Conservation (phyloP, 2,888 invertebrate species). For the Lobophora halterata region DNA sequence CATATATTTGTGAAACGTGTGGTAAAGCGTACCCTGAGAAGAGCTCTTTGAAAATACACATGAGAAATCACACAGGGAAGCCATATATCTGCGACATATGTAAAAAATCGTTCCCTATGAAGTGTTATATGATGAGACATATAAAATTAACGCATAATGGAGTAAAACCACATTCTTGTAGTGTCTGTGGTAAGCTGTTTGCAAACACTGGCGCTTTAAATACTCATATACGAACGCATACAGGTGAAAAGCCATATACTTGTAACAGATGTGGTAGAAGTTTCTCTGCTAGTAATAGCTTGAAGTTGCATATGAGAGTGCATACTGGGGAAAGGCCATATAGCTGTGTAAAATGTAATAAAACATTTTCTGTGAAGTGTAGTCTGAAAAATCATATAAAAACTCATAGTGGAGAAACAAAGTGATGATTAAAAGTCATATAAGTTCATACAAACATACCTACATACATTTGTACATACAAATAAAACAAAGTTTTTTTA, state of each 20-base stretch:
- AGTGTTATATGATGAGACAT: not conserved
- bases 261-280: not conserved
- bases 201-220: not conserved
- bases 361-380: too few species aligned
- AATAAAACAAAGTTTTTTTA: too few species aligned
- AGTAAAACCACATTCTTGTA: not conserved
- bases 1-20: slow-evolving; percentile 11
- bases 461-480: too few species aligned
- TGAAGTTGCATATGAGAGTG: not conserved
- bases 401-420: too few species aligned
- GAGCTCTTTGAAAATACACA: not conserved
- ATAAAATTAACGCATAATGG: not conserved
- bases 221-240: too few species aligned
- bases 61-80: not conserved
- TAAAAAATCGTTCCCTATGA: not conserved
- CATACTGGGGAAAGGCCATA: not conserved
- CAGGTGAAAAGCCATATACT: not conserved
- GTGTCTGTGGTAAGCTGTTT: not conserved
- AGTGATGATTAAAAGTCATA: too few species aligned
- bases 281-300: not conserved
- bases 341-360: too few species aligned
- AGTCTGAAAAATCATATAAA: too few species aligned
- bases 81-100: not conserved
- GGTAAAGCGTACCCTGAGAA: slow-evolving; percentile 6
- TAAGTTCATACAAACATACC: too few species aligned